Percentiles rank a stretch among this genome's conserved stretches.
Evolutionary conservation across 35 echinoderm and acorn worm genomes (phyloP).

Genomic region (Heliocidaris erythrogramma): DNA sequence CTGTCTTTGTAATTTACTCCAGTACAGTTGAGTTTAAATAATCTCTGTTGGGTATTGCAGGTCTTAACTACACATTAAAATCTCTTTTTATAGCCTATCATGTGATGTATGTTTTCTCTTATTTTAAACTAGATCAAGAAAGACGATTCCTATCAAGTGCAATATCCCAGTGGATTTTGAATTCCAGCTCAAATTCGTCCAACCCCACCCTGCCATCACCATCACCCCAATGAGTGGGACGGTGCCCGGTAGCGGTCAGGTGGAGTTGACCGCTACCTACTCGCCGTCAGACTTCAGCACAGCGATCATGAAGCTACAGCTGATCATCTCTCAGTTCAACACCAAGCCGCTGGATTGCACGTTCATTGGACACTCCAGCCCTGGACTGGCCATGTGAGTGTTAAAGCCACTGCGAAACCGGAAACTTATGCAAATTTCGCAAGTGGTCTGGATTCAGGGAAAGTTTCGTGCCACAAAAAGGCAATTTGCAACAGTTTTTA

Average conservation of each 20-base stretch:
- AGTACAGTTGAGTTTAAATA: too few relatives aligned
- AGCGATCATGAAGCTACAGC: conserved; percentile 90
- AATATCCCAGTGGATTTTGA: conserved; percentile 96
- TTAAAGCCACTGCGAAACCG: neutral
- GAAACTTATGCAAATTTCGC: neutral
- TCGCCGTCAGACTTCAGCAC: conserved; percentile 93
- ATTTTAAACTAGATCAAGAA: conserved; percentile 61
- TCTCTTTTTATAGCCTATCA: too few relatives aligned
- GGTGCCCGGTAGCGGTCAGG: conserved; percentile 82
- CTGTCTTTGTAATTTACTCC: too few relatives aligned
- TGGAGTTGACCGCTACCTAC: conserved; percentile 71
- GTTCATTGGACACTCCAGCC: conserved; percentile 72
- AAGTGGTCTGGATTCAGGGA: neutral
- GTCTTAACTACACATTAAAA: too few relatives aligned
- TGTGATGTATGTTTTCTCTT: neutral
- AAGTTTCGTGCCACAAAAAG: too few relatives aligned
- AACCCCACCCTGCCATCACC: conserved; percentile 80
- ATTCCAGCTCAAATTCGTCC: conserved; percentile 81
- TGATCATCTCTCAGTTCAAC: conserved; percentile 95
- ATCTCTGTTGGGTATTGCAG: too few relatives aligned
- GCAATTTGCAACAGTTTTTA: too few relatives aligned
- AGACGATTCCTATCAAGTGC: conserved; percentile 83
- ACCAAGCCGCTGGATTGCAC: conserved; percentile 81
- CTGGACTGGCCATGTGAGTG: conserved; percentile 91
- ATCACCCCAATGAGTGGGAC: conserved; percentile 79